Evolutionary conservation across 1,140 invertebrate species (phyloP).

Genomic region (Homarus americanus): DNA sequence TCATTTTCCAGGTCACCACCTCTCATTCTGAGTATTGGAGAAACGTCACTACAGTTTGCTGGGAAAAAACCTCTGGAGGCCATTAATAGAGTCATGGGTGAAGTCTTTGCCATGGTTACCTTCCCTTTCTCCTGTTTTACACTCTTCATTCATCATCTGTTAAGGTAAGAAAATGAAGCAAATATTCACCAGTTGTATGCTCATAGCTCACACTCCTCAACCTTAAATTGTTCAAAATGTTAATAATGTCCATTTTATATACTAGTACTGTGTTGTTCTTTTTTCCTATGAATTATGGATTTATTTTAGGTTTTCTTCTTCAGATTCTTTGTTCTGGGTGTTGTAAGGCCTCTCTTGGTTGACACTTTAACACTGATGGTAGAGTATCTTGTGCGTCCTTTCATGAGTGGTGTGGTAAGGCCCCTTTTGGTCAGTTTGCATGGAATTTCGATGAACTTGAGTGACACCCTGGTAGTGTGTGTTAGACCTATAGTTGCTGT

Average conservation of each 20-base stretch:
- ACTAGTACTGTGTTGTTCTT: no score
- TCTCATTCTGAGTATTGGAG: conserved; percentile 21
- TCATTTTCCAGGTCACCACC: conserved; percentile 17
- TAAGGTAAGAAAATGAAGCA: conserved; percentile 28
- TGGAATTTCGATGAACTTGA: conserved; percentile 18
- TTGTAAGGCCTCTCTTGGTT: conserved; percentile 37
- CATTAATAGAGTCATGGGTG: conserved; percentile 38
- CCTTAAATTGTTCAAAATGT: neutral
- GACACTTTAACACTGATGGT: conserved; percentile 36
- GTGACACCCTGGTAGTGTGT: conserved; percentile 45
- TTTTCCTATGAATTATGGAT: no score
- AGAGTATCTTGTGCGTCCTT: conserved; percentile 48
- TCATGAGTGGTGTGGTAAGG: conserved; percentile 34
- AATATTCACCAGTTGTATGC: neutral
- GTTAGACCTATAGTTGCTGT: conserved; percentile 27
- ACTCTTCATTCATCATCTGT: conserved; percentile 46
- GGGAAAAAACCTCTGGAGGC: conserved; percentile 45
- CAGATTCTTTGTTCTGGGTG: conserved; percentile 47
- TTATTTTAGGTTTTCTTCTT: neutral
- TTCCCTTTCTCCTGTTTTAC: conserved; percentile 45
- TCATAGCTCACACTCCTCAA: neutral
- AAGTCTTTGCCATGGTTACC: conserved; percentile 48
- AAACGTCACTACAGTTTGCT: conserved; percentile 1
- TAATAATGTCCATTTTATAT: neutral
- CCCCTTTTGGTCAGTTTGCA: conserved; percentile 45